Conservation (phyloP, 2,113 vertebrate species). For the Kryptolebias marmoratus region DNA sequence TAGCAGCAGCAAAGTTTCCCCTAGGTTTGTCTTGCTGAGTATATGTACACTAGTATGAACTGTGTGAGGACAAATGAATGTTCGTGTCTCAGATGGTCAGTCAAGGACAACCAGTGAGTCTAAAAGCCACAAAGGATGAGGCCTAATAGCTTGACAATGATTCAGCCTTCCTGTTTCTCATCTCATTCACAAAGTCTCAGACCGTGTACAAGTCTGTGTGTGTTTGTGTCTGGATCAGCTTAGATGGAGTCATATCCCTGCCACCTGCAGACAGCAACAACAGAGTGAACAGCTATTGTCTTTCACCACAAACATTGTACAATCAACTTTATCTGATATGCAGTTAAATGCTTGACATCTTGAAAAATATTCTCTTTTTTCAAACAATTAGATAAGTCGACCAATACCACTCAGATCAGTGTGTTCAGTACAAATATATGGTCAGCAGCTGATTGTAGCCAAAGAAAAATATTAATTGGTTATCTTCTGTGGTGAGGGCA, state of each 20-base stretch:
- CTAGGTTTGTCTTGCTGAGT: not conserved
- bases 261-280: conserved; percentile 26
- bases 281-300: conserved; percentile 22
- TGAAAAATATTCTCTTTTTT: not conserved
- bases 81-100: conserved; percentile 14
- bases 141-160: conserved; percentile 11
- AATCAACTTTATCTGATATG: not conserved
- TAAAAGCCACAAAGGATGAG: conserved; percentile 10
- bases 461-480: not conserved
- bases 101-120: conserved; percentile 16
- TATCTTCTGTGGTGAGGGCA: not conserved
- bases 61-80: not conserved
- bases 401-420: not conserved
- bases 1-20: conserved; percentile 1
- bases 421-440: not conserved
- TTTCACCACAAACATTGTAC: not conserved
- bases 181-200: conserved; percentile 19
- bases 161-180: conserved; percentile 31
- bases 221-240: not conserved
- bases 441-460: not conserved
- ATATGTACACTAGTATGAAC: not conserved
- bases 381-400: not conserved
- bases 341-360: not conserved
- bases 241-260: conserved; percentile 9
- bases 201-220: not conserved